Percentiles rank a stretch among this genome's conserved stretches.
phyloP scores from a whole-genome alignment of 2,113 vertebrate species.

The Pseudopodoces humilis region DNA sequence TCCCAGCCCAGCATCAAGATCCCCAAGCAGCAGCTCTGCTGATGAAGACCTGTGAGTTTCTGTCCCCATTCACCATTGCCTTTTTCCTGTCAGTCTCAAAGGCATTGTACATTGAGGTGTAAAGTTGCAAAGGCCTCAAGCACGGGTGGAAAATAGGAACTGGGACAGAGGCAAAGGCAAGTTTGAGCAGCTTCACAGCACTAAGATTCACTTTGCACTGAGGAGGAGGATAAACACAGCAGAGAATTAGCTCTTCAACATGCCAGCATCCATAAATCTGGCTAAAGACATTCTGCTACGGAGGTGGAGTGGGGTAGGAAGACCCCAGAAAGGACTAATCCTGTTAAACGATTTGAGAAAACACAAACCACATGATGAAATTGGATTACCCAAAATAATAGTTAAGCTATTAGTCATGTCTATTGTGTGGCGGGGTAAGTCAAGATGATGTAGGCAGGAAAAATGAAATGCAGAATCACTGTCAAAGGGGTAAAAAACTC shows the following conservation, averaged over 20 bases:
- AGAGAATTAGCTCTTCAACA: neutral
- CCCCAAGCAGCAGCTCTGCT: neutral
- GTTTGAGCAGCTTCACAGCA: neutral
- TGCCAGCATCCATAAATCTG: slow-evolving; percentile 23
- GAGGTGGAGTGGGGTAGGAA: neutral
- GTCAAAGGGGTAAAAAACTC: neutral
- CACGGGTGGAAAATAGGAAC: neutral
- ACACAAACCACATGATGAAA: slow-evolving; percentile 6
- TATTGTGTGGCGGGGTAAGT: neutral
- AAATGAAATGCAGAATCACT: neutral
- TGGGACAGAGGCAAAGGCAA: neutral
- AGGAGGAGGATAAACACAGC: neutral
- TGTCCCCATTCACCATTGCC: neutral
- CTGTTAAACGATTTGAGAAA: neutral
- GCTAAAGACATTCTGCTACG: neutral
- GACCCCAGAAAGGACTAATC: slow-evolving; percentile 41
- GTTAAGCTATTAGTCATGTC: slow-evolving; percentile 39
- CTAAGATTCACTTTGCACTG: neutral
- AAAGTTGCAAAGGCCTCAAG: neutral
- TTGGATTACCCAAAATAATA: slow-evolving; percentile 55
- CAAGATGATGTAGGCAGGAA: neutral
- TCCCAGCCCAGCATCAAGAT: neutral
- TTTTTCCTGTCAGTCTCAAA: neutral
- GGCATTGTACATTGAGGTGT: neutral
- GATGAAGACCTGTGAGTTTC: neutral